Conservation (phyloP, 2,797 vertebrate genomes). For the Crenichthys baileyi region DNA sequence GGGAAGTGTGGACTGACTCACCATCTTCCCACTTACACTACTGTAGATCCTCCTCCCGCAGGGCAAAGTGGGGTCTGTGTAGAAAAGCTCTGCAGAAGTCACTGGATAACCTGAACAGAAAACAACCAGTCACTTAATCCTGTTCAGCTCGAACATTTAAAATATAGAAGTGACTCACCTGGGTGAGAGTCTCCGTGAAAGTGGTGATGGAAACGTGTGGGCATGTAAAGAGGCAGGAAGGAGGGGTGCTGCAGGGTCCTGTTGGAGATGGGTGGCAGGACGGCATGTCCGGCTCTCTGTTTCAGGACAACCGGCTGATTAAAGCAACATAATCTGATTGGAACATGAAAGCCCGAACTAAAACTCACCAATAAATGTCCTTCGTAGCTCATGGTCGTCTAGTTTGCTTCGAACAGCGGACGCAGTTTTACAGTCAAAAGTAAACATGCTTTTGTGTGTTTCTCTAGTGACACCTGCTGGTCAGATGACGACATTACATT, state of each 20-base stretch:
- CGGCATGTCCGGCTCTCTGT: not conserved
- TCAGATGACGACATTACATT: not conserved
- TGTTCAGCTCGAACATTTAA: not conserved
- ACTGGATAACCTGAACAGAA: conserved; percentile 27
- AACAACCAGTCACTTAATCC: not conserved
- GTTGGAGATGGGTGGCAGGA: conserved; percentile 21
- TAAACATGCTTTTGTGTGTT: not conserved
- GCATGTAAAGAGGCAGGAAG: conserved; percentile 45
- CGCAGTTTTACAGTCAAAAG: not conserved
- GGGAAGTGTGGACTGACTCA: conserved; percentile 22
- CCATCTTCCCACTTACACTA: conserved; percentile 33
- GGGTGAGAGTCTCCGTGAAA: not conserved
- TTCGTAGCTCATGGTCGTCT: conserved; percentile 8
- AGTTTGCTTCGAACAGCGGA: not conserved
- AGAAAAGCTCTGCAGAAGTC: conserved; percentile 46
- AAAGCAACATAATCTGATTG: no score
- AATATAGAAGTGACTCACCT: conserved; percentile 8
- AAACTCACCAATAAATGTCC: conserved; percentile 32
- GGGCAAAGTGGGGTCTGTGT: conserved; percentile 49
- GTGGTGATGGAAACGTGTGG: not conserved
- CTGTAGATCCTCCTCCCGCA: conserved; percentile 54
- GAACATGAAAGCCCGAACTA: not conserved
- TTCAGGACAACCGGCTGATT: not conserved
- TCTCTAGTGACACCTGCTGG: conserved; percentile 36
- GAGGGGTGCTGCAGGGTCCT: conserved; percentile 65